A percentile compares a stretch with the other conserved stretches of the same genome.
These are phyloP conservation scores for Arge pagana DNA, from an alignment of 2,888 invertebrate species.

Conservation along the genomic window DNA sequence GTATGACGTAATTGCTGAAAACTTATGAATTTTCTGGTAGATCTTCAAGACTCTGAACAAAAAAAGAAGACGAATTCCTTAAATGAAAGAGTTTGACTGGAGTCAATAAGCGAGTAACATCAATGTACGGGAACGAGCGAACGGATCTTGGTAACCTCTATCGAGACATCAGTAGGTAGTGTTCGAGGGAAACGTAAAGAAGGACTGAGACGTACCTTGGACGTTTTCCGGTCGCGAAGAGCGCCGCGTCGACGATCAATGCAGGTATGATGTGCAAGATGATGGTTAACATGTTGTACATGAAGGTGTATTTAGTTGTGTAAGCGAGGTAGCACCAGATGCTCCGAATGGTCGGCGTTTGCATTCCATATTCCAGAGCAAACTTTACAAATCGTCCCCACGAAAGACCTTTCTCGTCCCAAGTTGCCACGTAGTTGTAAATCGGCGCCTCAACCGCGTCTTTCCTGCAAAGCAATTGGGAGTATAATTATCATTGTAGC, in stretches of 20 bases:
- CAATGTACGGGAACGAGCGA: no score
- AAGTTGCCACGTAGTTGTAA: constrained; percentile 67
- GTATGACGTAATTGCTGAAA: constrained; percentile 57
- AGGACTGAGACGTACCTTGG: constrained; percentile 53
- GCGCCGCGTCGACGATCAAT: constrained; percentile 63
- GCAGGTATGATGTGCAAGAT: constrained; percentile 70
- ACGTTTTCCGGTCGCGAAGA: constrained; percentile 62
- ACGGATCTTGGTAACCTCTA: no score
- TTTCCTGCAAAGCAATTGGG: constrained; percentile 36
- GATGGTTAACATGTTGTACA: constrained; percentile 58
- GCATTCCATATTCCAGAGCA: constrained; percentile 50
- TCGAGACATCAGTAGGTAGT: no score
- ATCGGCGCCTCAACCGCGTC: constrained; percentile 56
- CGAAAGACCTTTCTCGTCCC: constrained; percentile 61
- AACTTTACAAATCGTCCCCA: constrained; percentile 61
- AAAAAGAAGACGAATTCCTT: no score
- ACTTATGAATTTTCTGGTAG: constrained; percentile 60
- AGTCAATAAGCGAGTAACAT: no score
- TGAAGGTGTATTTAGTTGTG: constrained; percentile 56
- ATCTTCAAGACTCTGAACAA: constrained; percentile 61
- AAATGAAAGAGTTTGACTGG: no score
- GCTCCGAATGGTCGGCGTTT: constrained; percentile 38
- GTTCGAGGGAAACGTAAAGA: no score
- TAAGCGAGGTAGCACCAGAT: constrained; percentile 59
- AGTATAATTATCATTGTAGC: no score